A percentile compares a stretch with the other conserved stretches of the same genome.
Evolutionary conservation across 1,140 invertebrate genomes (phyloP).

Genomic region (Frieseomelitta varia): DNA sequence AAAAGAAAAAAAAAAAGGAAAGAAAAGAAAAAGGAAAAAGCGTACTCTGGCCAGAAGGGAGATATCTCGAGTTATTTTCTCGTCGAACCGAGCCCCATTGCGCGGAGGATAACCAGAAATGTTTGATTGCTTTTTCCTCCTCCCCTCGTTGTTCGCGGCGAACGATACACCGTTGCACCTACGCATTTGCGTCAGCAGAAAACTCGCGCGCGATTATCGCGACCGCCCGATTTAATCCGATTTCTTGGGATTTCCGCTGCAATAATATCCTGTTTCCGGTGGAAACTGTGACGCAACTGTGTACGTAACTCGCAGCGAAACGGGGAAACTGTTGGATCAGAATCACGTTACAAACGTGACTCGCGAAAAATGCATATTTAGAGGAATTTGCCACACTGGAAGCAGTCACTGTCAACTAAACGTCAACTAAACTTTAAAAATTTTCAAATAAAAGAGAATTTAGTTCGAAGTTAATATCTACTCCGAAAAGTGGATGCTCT

Average conservation of each 20-base stretch:
- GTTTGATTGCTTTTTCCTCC: slow-evolving; percentile 68
- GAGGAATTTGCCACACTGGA: no score
- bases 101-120: slow-evolving; percentile 68
- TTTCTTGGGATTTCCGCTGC: neutral
- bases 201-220: slow-evolving; percentile 9
- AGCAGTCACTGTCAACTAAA: no score
- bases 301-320: neutral
- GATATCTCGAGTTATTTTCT: slow-evolving; percentile 63
- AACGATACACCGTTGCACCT: slow-evolving; percentile 41
- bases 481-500: no score
- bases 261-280: slow-evolving; percentile 29
- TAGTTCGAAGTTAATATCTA: no score
- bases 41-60: slow-evolving; percentile 26
- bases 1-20: neutral
- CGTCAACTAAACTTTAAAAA: no score
- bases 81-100: slow-evolving; percentile 50
- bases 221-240: slow-evolving; percentile 2
- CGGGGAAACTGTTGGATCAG: no score
- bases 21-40: slow-evolving; percentile 32
- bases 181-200: slow-evolving; percentile 64
- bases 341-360: no score
- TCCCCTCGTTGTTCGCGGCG: neutral
- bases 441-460: no score
- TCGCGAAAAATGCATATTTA: no score
- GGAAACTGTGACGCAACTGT: no score